Evolutionary conservation across 2,113 vertebrate species (phyloP), one percentile per base, ranked within the genome.

Genomic region (Rhynchopsitta pachyrhyncha): DNA sequence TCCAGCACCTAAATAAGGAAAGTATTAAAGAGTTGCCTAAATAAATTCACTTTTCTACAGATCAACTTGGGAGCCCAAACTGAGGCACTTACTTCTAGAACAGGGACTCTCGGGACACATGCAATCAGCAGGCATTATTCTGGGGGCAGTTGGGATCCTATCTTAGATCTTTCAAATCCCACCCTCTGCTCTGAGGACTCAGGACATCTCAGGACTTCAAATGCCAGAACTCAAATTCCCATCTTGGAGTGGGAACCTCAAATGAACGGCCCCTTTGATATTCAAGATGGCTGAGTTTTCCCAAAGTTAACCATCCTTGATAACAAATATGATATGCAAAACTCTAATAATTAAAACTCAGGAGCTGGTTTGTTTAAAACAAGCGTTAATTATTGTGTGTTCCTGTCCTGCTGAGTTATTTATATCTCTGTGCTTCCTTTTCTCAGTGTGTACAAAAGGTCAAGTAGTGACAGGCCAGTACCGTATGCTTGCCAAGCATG

Each of bases 391-490:
- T 22, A 10, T 41, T 33, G 57, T 27, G 8, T 3, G 1, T 68
- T 84, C 55, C 57, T 63, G 71, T 80, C 67, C 60, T 70, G 76
- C 71, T 82, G 67, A 79, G 41, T 82, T 83, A 62, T 78, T 93
- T 95, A 6, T 69, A 4, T 18, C 31, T 73, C 42, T 64, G 70
- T 31, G 83, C 55, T 90, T 62, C 96, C 20, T 70, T 89, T 94
- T 52, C 86, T 10, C 95, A 99, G 99, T 99, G 97, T 99, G 99
- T 86, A 92, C 98, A 67, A 99, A 99, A 97, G 99, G 98, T 41
- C 99, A 99, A 95, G 99, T 99, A 2, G 98, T 99, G 96, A 99
- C 98, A 0, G 98, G 98, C 71, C 98, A 98, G 92, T 99, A 99
- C 98, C 98, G 99, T 60, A 98, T 99, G 98, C 98, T 99, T 31